Base-by-base conservation (phyloP, 2,797 vertebrate genomes). In the Dryobates pubescens region DNA sequence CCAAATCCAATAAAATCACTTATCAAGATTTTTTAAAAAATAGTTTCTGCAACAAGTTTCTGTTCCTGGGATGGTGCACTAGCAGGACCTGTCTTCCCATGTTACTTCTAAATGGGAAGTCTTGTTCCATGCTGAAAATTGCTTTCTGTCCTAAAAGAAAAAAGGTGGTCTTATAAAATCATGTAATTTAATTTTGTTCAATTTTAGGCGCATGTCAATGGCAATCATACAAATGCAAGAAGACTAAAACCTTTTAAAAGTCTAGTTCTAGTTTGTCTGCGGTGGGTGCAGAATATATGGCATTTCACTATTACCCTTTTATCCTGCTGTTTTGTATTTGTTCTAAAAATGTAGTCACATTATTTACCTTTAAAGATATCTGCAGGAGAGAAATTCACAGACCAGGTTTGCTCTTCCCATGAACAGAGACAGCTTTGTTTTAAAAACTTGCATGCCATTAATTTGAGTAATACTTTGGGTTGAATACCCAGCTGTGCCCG, bases 401-500 rank as follows among this genome's bases (percentile, higher is more conserved):
- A 73, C 5, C 17, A 71, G 18, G 36, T 85, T n/a, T 91, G 18
- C 30, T 85, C 20, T 88, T 89, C 65, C 30, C n/a, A 14, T 47
- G 32, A 74, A 83, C 36, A 89, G 26, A 67, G 56, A 69, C 6
- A 56, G 32, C 32, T 88, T 89, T 83, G 70, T 95, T 88, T 73
- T 43, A 88, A 65, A 90, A 83, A 62, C 23, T n/a, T 61, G 47
- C 10, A 9, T 81, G 59, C 80, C 63, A 27, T 63, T 62, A 69
- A 56, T 92, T 86, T 62, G 70, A 91, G 62, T 72, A 78, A 67
- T 63, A 69, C 56, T 65, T 88, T 38, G 53, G 63, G 53, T 29
- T 59, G 71, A 67, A 88, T 93, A 89, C 80, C 87, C 89, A 94
- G 89, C 91, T 93, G 85, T 92, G 63, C 59, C 59, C 23, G 8